These are phyloP conservation scores for Cochlearius cochlearius DNA, from an alignment of 2,113 vertebrate genomes.

Conservation along the genomic window DNA sequence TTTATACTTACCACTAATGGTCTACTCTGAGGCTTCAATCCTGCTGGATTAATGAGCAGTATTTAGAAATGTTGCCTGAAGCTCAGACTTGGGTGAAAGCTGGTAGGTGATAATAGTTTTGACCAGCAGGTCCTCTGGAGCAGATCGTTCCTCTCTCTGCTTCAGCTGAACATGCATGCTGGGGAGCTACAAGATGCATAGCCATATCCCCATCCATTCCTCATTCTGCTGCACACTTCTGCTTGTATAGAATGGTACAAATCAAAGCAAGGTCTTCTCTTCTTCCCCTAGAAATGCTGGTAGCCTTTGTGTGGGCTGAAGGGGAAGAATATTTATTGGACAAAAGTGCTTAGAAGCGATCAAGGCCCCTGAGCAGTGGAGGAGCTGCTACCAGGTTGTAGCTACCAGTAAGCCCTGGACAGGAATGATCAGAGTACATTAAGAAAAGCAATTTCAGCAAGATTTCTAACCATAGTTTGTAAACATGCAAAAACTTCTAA, in stretches of 20 bases:
- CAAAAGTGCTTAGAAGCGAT: not conserved
- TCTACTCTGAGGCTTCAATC: not conserved
- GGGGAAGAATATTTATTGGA: not conserved
- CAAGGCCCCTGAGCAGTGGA: not conserved
- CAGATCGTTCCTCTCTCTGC: not conserved
- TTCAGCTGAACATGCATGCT: not conserved
- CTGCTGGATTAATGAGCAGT: not conserved
- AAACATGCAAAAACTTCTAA: not conserved
- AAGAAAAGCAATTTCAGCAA: not conserved
- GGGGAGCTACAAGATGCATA: not conserved
- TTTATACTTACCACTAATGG: not conserved
- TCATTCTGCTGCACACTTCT: not conserved
- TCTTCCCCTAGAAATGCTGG: not conserved
- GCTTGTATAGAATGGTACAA: not conserved
- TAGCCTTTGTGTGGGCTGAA: not conserved
- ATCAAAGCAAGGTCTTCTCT: not conserved
- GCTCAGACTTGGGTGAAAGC: not conserved
- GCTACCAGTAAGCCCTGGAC: not conserved
- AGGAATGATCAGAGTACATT: rapidly evolving
- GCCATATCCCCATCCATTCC: not conserved
- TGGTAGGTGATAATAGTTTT: not conserved
- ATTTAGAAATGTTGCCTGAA: not conserved
- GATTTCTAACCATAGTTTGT: not conserved
- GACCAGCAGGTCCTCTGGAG: not conserved
- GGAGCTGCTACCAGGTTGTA: not conserved